Base-by-base conservation (phyloP, 2,797 vertebrate species). In the Sciurus vulgaris region DNA sequence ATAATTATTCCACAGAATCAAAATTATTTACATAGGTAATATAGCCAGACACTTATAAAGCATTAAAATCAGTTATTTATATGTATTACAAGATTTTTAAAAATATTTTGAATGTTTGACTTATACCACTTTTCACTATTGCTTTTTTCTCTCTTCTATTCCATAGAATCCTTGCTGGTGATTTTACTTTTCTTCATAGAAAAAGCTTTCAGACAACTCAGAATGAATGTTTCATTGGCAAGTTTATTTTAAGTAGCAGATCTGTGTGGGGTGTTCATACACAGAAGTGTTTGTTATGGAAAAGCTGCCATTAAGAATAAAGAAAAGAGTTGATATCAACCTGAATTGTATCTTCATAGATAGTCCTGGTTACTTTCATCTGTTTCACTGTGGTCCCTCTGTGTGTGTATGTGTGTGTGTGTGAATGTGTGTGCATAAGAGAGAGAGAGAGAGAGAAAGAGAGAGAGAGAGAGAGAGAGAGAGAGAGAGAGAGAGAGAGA, bases 1-100 rank as follows among this genome's bases (percentile, higher is more conserved):
- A 96, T 97, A 96, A 98, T 96, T 96, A 65, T 96, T 94, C 90
- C 87, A 86, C 77, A 85, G 93, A 94, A 96, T 97, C 97, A 97
- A 91, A 97, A 90, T 97, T 96, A 91, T 97, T 96, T 97, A 77
- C 96, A 91, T 87, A 78, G 54, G 93, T 93, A 49, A 77, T 93
- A 24, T 56, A 22, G 69, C 76, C 77, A 86, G 89, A 95, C 86
- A 35, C 87, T 88, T 91, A 92, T 51, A 77, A 93, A 93, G 94
- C 87, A 93, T 89, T 82, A 95, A 38, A 61, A 61, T 10, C 9
- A 3, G 93, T 97, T 81, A 94, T 96, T 94, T 89, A 91, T 83
- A 63, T 69, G 35, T 44, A 44, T 76, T 78, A 74, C 10, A 91
- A 94, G 91, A 49, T 79, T 51, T 88, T 96, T 95, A 11, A 26